Evolutionary conservation across 2,888 invertebrate species (phyloP), one percentile per base, ranked within the genome.

Genomic region (Pseudoips prasinana): DNA sequence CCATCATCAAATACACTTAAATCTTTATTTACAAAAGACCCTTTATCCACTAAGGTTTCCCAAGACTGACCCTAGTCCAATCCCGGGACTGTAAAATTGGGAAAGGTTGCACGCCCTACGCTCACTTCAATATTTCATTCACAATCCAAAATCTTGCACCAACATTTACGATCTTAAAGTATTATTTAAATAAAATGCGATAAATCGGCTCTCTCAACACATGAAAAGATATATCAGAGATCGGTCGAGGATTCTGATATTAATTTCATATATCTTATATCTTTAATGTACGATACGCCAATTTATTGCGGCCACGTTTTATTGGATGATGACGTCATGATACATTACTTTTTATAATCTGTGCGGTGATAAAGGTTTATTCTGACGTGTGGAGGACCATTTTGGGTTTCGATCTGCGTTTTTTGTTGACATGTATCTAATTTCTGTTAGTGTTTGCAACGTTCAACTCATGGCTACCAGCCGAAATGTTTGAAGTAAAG

Each of bases 201-300:
- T 56, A 61, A 63, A 61, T 63, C 33, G 33, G 30, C 32, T 23
- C 52, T 52, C 43, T 47, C 55, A 55, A 50, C 55, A 47, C 49
- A 48, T 49, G 45, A 46, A 53, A 42, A 52, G 60, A 62, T 64
- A 60, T 56, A 65, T 63, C 65, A 52, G 45, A 51, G 58, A 58
- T 64, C 58, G 43, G 23, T 49, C 36, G 48, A 31, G 57, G 46
- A 57, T 58, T 62, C 57, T 44, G 54, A 66, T 66, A 68, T 66
- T 67, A 59, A 68, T 66, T 66, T 64, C 63, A 53, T 49, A 62
- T 62, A 64, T 66, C 66, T 58, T 56, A 46, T 57, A 64, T 68
- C 66, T 48, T 35, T 22, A 33, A 33, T 32, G 31, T 26, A 25
- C 14, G 28, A 75, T 71, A 67, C 68, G 60, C 58, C 55, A 64